Base-by-base conservation (phyloP, 1,140 invertebrate species). In the Anoplolepis gracilipes region DNA sequence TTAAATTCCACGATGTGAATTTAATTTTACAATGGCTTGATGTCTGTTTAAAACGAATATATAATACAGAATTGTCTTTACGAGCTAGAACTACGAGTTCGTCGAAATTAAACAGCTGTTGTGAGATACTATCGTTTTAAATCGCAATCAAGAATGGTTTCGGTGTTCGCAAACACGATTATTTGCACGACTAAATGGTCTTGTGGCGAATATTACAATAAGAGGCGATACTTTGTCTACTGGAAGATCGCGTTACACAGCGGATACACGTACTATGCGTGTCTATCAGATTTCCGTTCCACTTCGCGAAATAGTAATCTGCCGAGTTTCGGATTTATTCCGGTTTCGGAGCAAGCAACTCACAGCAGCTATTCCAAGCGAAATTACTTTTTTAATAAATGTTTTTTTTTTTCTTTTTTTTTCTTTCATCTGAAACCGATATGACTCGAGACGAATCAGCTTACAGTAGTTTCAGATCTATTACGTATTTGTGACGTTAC, bases 231-330 rank as follows among this genome's bases (percentile, higher is more conserved):
- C 28, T 69, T 33, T 46, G 72, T 30, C 42, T 13, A 49, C n/a
- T 13, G 39, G n/a, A 55, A 62, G 84, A 84, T 89, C 81, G 46
- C 61, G 36, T 89, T 88, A 89, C 87, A 86, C 28, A 28, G 19
- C 30, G 69, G 22, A 49, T 49, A 25, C 65, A 78, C 49, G 75
- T 64, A 55, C 13, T 33, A 55, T 39, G 79, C 49, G 33, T 67
- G 73, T 85, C 46, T 85, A 79, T 85, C 59, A 88, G 87, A 89
- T 89, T 88, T 89, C 72, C 84, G 84, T 84, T 88, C 84, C 86
- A 25, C 30, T 85, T 72, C 33, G 86, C 65, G 73, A 46, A 67
- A 53, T 84, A 22, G 49, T 62, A 55, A 53, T 77, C 70, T 22
- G 22, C 36, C 30, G 30, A 82, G 85, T 87, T 87, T 87, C 86